These are phyloP conservation scores for Drosophila pseudotakahashii DNA, from an alignment of 2,888 invertebrate species.

Conservation along the genomic window DNA sequence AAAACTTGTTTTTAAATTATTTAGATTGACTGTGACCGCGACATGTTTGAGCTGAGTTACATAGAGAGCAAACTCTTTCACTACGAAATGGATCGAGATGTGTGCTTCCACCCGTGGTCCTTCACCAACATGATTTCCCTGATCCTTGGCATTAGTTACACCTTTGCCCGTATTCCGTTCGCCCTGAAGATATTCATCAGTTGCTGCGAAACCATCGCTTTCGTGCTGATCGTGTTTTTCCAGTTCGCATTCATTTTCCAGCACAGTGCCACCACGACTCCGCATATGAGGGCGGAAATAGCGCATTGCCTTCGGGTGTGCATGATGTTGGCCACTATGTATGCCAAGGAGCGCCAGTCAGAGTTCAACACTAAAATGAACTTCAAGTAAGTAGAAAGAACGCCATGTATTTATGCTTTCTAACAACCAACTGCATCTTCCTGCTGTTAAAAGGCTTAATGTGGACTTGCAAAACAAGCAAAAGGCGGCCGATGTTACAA, in stretches of 20 bases:
- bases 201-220: slow-evolving; percentile 87
- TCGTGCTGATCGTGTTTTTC: slow-evolving; percentile 88
- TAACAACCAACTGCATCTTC: background rate
- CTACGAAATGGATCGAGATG: slow-evolving; percentile 33
- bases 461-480: slow-evolving; percentile 91
- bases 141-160: slow-evolving; percentile 88
- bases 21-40: slow-evolving; percentile 8
- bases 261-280: slow-evolving; percentile 88
- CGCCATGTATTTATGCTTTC: too few relatives aligned
- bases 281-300: slow-evolving; percentile 87
- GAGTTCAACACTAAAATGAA: slow-evolving; percentile 95
- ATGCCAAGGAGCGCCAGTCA: slow-evolving; percentile 93
- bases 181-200: slow-evolving; percentile 88
- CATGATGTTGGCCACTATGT: slow-evolving; percentile 90
- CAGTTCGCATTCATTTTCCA: slow-evolving; percentile 86
- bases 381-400: slow-evolving; percentile 88
- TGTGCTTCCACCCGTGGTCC: slow-evolving; percentile 76
- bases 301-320: slow-evolving; percentile 90
- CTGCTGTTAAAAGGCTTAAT: slow-evolving; percentile 22
- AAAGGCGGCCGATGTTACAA: slow-evolving; percentile 91
- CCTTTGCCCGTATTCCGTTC: slow-evolving; percentile 93
- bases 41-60: slow-evolving; percentile 37
- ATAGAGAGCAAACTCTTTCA: slow-evolving; percentile 51
- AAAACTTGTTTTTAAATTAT: too few relatives aligned
- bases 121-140: slow-evolving; percentile 81